phyloP scores from a whole-genome alignment of 2,113 vertebrate species.

The Sceloporus tristichus region DNA sequence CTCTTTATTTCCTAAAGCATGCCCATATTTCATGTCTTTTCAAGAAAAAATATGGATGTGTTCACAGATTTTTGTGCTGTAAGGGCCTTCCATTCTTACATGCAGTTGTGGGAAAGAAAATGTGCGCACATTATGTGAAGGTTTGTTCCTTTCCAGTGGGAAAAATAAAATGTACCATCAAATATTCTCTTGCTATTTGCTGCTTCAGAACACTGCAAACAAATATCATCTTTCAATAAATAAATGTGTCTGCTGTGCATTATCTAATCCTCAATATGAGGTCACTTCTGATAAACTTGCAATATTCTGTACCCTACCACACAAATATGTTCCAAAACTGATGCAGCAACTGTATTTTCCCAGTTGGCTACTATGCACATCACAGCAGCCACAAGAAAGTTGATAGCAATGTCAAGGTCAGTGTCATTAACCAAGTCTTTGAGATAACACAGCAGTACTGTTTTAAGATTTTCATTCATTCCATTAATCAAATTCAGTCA shows the following conservation, averaged over 20 bases:
- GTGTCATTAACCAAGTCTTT: not conserved
- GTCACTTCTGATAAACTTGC: not conserved
- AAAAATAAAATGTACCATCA: not conserved
- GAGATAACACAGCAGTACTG: not conserved
- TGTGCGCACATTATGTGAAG: not conserved
- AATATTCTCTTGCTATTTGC: not conserved
- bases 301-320: not conserved
- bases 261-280: not conserved
- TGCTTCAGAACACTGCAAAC: not conserved
- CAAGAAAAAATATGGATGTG: conserved; percentile 50
- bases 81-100: conserved; percentile 44
- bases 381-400: not conserved
- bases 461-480: not conserved
- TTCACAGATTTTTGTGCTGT: conserved; percentile 10
- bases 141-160: not conserved
- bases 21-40: conserved; percentile 56
- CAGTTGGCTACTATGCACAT: not conserved
- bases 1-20: conserved; percentile 60
- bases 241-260: not conserved
- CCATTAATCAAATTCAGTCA: not conserved
- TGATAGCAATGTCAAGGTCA: not conserved
- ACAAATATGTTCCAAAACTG: not conserved
- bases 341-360: not conserved
- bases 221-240: not conserved
- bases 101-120: conserved; percentile 27